Evolutionary conservation across 2,888 invertebrate species (phyloP).

Genomic region (Sturmia bella): DNA sequence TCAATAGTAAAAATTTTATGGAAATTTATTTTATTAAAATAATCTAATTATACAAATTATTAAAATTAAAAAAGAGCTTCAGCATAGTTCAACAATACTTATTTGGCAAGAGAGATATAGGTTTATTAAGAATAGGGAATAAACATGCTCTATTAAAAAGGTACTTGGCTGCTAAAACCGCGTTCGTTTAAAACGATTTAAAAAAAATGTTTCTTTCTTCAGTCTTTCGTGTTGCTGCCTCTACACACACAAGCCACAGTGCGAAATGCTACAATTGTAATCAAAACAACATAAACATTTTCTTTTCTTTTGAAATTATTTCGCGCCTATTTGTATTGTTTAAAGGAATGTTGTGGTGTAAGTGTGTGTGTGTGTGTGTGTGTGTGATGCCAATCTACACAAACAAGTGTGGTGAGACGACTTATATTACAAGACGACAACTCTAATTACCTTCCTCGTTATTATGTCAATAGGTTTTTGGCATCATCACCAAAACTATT

Average conservation of each 20-base stretch:
- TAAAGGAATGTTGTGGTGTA: too few relatives aligned
- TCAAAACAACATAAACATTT: neutral
- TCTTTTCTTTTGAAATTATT: slow-evolving; percentile 17
- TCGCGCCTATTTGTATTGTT: slow-evolving; percentile 4
- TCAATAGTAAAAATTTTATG: too few relatives aligned
- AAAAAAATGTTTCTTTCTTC: slow-evolving; percentile 4
- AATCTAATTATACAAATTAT: too few relatives aligned
- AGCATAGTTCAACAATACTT: too few relatives aligned
- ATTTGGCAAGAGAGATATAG: too few relatives aligned
- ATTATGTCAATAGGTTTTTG: slow-evolving; percentile 80
- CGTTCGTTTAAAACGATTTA: neutral
- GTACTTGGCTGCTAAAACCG: neutral
- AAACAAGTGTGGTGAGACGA: slow-evolving; percentile 36
- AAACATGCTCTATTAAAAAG: too few relatives aligned
- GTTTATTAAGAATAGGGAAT: too few relatives aligned
- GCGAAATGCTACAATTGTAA: slow-evolving; percentile 25
- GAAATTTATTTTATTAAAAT: too few relatives aligned
- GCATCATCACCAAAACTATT: slow-evolving; percentile 31
- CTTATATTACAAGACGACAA: slow-evolving; percentile 59
- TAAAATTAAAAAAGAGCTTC: too few relatives aligned
- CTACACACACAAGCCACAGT: slow-evolving; percentile 15
- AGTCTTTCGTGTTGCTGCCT: slow-evolving; percentile 4
- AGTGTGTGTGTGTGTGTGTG: too few relatives aligned
- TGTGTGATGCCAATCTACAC: neutral
- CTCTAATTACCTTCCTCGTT: slow-evolving; percentile 80